These are phyloP conservation scores for Caiman crocodilus DNA, from an alignment of 2,797 vertebrate species.

Conservation along the genomic window DNA sequence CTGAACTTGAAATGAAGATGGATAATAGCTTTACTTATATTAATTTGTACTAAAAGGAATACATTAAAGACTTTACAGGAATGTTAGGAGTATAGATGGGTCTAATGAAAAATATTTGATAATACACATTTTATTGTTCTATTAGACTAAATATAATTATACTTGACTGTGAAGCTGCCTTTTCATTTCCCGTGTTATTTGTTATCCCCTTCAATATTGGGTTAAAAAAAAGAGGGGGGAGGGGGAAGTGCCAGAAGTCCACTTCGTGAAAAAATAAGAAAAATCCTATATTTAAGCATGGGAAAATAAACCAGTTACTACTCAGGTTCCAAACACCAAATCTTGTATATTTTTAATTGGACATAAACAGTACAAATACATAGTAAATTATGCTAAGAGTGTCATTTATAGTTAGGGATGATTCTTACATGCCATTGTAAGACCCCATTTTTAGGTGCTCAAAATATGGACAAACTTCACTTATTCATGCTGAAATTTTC, in stretches of 20 bases:
- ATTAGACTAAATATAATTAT: not conserved
- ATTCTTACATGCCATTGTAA: not conserved
- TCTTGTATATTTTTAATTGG: not conserved
- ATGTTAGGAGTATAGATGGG: not conserved
- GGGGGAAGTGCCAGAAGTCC: not conserved
- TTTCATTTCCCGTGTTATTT: not conserved
- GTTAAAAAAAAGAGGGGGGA: not conserved
- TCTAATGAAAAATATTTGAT: constrained; percentile 24
- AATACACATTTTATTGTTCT: not conserved
- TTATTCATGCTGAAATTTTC: constrained; percentile 38
- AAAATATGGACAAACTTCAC: constrained; percentile 31
- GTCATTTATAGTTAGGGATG: not conserved
- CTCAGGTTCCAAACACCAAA: not conserved
- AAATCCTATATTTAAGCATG: not conserved
- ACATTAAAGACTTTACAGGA: not conserved
- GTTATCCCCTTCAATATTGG: not conserved
- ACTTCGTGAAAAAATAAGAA: not conserved
- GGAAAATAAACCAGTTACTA: not conserved
- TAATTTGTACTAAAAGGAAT: constrained; percentile 17
- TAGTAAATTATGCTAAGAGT: not conserved
- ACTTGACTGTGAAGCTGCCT: not conserved
- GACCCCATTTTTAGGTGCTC: constrained; percentile 8
- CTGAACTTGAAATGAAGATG: not conserved
- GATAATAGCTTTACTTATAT: not conserved
- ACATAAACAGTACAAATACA: too few species aligned